Conservation (phyloP, 2,113 vertebrate species). For the Dryoscopus gambensis region DNA sequence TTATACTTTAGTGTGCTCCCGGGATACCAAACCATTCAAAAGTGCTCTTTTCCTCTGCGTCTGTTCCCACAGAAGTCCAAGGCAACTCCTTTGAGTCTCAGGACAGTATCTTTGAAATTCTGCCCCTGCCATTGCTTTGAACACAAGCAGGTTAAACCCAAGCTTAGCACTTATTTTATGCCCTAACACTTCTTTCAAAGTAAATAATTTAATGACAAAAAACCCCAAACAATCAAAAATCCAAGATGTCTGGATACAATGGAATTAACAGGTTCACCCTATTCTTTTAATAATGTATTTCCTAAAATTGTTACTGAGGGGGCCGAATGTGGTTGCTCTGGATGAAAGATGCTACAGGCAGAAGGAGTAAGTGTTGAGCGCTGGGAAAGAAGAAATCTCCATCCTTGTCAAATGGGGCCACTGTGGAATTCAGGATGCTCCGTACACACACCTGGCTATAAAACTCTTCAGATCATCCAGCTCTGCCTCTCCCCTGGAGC, state of each 20-base stretch:
- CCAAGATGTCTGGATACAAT: background rate
- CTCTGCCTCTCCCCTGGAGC: constrained; percentile 20
- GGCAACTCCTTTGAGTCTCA: background rate
- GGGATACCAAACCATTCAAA: constrained; percentile 37
- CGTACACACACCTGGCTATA: background rate
- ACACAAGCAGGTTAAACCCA: background rate
- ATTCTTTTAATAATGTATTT: background rate
- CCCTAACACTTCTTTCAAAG: background rate
- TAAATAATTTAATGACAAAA: background rate
- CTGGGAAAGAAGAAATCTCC: background rate
- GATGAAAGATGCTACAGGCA: background rate
- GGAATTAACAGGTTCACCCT: background rate
- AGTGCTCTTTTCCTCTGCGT: constrained; percentile 45
- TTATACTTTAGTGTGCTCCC: background rate
- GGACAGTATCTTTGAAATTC: background rate
- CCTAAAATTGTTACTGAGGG: background rate
- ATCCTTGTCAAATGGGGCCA: background rate
- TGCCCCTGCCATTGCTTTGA: background rate
- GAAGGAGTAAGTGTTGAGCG: background rate
- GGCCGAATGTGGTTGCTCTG: background rate
- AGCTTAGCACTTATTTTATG: background rate
- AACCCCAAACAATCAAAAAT: accelerated
- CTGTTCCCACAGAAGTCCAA: constrained; percentile 24
- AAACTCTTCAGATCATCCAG: constrained; percentile 42
- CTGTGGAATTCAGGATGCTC: constrained; percentile 46